Conservation (phyloP, 2,797 vertebrate species). For the Huso huso region DNA sequence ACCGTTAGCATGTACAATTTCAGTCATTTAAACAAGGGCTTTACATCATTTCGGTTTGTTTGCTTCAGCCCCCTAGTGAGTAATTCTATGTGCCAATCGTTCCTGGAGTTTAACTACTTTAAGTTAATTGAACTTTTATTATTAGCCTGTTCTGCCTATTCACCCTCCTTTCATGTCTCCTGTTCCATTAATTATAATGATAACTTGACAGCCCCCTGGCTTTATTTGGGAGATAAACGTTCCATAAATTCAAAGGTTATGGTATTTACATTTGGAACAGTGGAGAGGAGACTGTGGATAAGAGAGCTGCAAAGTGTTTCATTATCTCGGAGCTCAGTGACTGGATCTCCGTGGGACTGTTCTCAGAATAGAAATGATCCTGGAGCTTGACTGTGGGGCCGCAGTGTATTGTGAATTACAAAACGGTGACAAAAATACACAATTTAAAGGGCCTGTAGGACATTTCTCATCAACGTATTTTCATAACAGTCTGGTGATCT, state of each 20-base stretch:
- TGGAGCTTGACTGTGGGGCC: constrained; percentile 9
- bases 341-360: constrained; percentile 8
- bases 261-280: constrained; percentile 1
- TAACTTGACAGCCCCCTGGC: constrained; percentile 7
- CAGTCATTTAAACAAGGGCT: too few relatives aligned
- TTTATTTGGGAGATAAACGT: constrained; percentile 10
- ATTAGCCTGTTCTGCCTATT: neutral
- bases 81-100: too few relatives aligned
- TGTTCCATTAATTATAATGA: constrained; percentile 5
- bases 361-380: constrained; percentile 10
- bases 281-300: neutral
- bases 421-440: neutral
- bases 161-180: constrained; percentile 9
- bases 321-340: constrained; percentile 8
- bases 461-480: too few relatives aligned
- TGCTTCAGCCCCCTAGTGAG: too few relatives aligned
- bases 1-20: too few relatives aligned
- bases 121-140: too few relatives aligned
- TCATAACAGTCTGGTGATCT: too few relatives aligned
- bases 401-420: constrained; percentile 1
- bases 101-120: too few relatives aligned
- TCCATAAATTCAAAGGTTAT: constrained; percentile 1
- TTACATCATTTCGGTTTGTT: too few relatives aligned
- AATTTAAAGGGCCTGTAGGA: neutral
- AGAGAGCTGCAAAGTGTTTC: constrained; percentile 13